Base-by-base conservation (phyloP, 2,888 invertebrate genomes). In the Oligia fasciuncula region DNA sequence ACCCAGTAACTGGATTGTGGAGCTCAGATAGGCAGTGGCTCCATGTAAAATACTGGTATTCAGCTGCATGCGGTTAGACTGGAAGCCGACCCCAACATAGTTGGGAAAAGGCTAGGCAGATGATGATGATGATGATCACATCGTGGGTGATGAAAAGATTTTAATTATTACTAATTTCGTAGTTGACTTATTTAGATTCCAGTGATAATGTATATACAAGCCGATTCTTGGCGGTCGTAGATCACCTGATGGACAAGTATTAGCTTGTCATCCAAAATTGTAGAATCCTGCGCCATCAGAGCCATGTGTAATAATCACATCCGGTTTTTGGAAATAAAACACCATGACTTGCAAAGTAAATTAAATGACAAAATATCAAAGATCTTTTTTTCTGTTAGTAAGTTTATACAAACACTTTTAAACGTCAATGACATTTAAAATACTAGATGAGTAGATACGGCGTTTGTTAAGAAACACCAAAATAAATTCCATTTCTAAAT, bases 321-420 rank as follows among this genome's bases (percentile, higher is more conserved):
- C 9, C 23, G 43, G 6, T 62, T 46, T 80, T 43, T 51, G n/a
- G 6, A 79, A 51, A 49, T 13, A 40, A 4, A 19, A n/a, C 35
- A 79, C 29, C 35, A 46, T 81, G 73, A 78, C 63, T 81, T 81
- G 40, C 62, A 62, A n/a, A 43, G 9, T 13, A 49, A 49, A 60
- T 60, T 11, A 60, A 60, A 60, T 13, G 60, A 60, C n/a, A n/a
- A 51, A 6, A 5, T 5, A 54, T 54, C 11, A 4, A 11, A 46
- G 9, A n/a, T 57, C 23, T 46, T 54, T 9, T 23, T 57, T n/a
- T n/a, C n/a, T 60, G 9, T 57, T 1, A 57, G 54, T 60, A 60
- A 11, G 60, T 60, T n/a, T n/a, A 60, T n/a, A n/a, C 60, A n/a
- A 60, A 60, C n/a, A n/a, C 11, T 57, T 60, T 60, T 13, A n/a